phyloP scores from a whole-genome alignment of 2,888 invertebrate species.

The Saturnia pavonia region DNA sequence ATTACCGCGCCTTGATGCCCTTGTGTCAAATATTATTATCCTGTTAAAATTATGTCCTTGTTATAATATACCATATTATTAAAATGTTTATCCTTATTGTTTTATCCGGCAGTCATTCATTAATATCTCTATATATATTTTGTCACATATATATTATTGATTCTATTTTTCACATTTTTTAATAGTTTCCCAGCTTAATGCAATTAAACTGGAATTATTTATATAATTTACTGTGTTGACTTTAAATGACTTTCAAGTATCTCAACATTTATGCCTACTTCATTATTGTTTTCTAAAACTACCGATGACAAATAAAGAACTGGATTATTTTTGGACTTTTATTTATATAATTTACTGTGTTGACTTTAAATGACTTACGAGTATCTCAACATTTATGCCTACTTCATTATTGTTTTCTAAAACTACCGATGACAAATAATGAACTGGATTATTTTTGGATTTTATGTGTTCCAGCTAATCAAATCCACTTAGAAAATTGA shows the following conservation, averaged over 20 bases:
- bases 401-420: background rate
- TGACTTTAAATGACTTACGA: too few species aligned
- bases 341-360: too few species aligned
- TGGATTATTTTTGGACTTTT: background rate
- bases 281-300: background rate
- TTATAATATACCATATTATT: constrained; percentile 29
- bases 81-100: background rate
- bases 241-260: too few species aligned
- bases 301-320: background rate
- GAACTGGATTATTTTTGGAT: background rate
- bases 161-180: too few species aligned
- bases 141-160: too few species aligned
- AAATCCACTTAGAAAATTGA: background rate
- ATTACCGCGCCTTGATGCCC: constrained; percentile 36
- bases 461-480: background rate
- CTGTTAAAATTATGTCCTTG: too few species aligned
- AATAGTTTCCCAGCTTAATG: background rate
- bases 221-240: too few species aligned
- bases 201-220: background rate
- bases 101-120: too few species aligned
- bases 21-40: constrained; percentile 40
- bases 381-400: background rate
- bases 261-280: background rate
- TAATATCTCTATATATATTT: too few species aligned
- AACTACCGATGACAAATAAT: background rate